A percentile compares a stretch with the other conserved stretches of the same genome.
These are phyloP conservation scores for Vulpes ferrilata DNA, from an alignment of 2,113 vertebrate genomes.

Conservation along the genomic window DNA sequence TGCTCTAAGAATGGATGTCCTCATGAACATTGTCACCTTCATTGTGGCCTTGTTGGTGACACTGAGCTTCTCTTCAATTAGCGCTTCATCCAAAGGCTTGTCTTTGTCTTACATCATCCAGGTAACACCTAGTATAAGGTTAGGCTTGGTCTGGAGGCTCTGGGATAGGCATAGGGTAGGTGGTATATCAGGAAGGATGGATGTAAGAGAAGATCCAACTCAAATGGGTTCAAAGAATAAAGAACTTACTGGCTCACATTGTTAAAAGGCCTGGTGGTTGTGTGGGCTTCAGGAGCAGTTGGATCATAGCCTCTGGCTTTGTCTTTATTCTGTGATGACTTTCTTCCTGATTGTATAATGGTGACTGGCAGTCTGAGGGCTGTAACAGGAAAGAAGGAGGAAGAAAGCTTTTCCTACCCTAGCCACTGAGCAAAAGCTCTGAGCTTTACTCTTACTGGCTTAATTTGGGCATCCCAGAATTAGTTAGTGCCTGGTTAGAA, in stretches of 20 bases:
- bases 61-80: conserved; percentile 82
- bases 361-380: background rate
- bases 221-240: background rate
- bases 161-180: background rate
- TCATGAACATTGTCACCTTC: conserved; percentile 84
- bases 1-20: conserved; percentile 88
- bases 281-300: background rate
- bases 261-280: background rate
- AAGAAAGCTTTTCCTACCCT: background rate
- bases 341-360: background rate
- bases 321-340: background rate
- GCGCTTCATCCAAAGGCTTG: conserved; percentile 88
- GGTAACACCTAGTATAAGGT: conserved; percentile 73
- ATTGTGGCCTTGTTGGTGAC: conserved; percentile 88
- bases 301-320: background rate
- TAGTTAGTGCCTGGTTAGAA: background rate
- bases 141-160: background rate
- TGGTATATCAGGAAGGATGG: background rate
- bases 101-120: conserved; percentile 91
- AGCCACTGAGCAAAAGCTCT: background rate
- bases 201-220: background rate
- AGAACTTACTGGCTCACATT: background rate
- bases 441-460: background rate
- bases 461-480: background rate
- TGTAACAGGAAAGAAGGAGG: background rate